Percentiles rank a stretch among this genome's conserved stretches.
Conservation (phyloP, 2,113 vertebrate species). For the Gorsachius goisagi region DNA sequence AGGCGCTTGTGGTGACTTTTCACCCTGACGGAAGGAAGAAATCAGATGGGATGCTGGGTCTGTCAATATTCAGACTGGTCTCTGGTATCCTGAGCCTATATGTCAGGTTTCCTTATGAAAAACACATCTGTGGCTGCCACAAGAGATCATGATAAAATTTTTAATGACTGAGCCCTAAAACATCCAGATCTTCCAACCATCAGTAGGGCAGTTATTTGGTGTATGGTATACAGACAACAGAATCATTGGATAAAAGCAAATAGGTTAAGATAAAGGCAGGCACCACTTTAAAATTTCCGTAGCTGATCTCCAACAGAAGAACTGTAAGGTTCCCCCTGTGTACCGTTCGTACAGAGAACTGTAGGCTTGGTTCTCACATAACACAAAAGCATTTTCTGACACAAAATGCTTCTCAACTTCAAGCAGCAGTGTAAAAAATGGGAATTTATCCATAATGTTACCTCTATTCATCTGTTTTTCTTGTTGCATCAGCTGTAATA, state of each 20-base stretch:
- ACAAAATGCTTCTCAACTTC: background rate
- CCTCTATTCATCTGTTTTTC: background rate
- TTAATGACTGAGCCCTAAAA: background rate
- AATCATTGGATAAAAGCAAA: background rate
- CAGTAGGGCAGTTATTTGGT: background rate
- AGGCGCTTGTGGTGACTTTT: background rate
- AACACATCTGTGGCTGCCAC: background rate
- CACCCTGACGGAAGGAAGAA: background rate
- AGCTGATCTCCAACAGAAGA: background rate
- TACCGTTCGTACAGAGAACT: background rate
- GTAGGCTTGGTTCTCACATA: background rate
- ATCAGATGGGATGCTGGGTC: background rate
- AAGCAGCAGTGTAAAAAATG: background rate
- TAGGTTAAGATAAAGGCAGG: background rate
- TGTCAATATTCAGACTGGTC: background rate
- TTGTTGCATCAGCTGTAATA: background rate
- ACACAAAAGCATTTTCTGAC: background rate
- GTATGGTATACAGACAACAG: background rate
- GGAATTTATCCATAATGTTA: background rate
- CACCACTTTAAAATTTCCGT: background rate
- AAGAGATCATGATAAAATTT: background rate
- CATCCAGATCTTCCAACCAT: background rate
- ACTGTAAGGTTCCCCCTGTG: rapidly evolving
- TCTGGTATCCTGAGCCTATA: background rate
- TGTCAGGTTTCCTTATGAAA: background rate